Evolutionary conservation across 2,888 invertebrate species (phyloP), one percentile per base, ranked within the genome.

Genomic region (Hypolimnas misippus): DNA sequence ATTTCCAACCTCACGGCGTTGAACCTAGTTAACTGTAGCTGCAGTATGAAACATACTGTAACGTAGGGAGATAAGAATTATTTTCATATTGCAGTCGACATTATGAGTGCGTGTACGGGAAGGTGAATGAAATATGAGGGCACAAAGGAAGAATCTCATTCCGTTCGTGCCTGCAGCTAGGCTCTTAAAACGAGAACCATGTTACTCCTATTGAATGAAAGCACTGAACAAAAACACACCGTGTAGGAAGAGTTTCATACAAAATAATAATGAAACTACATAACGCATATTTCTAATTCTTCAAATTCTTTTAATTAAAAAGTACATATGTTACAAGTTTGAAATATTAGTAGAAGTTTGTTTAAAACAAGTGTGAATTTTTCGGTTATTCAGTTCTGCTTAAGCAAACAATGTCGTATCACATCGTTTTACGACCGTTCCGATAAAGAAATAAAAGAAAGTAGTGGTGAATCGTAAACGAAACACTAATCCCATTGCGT

Each of bases 381-480:
- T 17, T 17, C 8, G 3, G 17, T 42, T 42, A 38, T 38, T 12
- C 8, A 7, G n/a, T 49, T 14, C 14, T 49, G 1, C n/a, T 49
- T 29, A 49, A 29, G 25, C 8, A 49, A 44, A 76, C 72, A 76
- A 73, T 71, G 59, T 56, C 40, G 59, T 56, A 59, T 74, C 72
- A 67, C 71, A 71, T 71, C 69, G 72, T 76, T 84, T 84, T 82
- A 84, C 79, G 78, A 78, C 70, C 71, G 66, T 63, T 55, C 76
- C 80, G 82, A 83, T 83, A 86, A 86, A 86, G 80, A 71, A 82
- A 82, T 77, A 81, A 80, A 79, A 77, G 80, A 81, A 81, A 81
- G 81, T 82, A 81, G 78, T 82, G 85, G 82, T 85, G 79, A 85
- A 84, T 83, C 86, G 83, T 89, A 87, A 88, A 87, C 88, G 84